Conservation (phyloP, 64 coral and sea anemone genomes). For the Anthopleura sola region DNA sequence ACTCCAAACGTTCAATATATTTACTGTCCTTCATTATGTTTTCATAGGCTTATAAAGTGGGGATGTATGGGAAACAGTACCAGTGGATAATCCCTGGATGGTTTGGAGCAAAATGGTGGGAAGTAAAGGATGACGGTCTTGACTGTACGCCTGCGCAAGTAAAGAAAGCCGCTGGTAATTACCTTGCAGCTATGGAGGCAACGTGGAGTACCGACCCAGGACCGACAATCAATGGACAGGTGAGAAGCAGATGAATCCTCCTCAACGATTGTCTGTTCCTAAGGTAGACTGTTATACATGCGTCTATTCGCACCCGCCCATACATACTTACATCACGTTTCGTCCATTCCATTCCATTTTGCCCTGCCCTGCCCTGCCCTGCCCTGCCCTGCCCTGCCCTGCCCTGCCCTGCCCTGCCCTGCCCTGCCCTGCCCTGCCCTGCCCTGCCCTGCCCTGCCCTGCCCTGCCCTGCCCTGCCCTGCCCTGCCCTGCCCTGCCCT, state of each 20-base stretch:
- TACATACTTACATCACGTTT: too few relatives aligned
- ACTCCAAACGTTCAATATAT: too few relatives aligned
- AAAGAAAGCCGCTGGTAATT: conserved; percentile 57
- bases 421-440: too few relatives aligned
- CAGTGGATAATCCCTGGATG: conserved; percentile 82
- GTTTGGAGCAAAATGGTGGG: conserved; percentile 74
- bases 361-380: too few relatives aligned
- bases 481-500: too few relatives aligned
- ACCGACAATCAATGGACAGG: conserved; percentile 38
- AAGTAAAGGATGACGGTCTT: conserved; percentile 23
- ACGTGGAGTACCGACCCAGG: conserved; percentile 40
- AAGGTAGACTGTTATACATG: too few relatives aligned
- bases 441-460: too few relatives aligned
- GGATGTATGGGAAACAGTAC: conserved; percentile 62
- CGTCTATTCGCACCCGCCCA: too few relatives aligned
- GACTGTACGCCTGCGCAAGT: conserved; percentile 63
- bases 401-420: too few relatives aligned
- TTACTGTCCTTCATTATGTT: not conserved
- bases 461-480: too few relatives aligned
- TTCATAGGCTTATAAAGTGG: conserved; percentile 41
- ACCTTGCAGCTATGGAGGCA: conserved; percentile 47
- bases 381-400: too few relatives aligned
- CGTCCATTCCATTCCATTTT: too few relatives aligned
- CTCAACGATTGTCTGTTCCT: not conserved
- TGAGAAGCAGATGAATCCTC: not conserved